Evolutionary conservation across 2,113 vertebrate species (phyloP).

Genomic region (Agelaius phoeniceus): DNA sequence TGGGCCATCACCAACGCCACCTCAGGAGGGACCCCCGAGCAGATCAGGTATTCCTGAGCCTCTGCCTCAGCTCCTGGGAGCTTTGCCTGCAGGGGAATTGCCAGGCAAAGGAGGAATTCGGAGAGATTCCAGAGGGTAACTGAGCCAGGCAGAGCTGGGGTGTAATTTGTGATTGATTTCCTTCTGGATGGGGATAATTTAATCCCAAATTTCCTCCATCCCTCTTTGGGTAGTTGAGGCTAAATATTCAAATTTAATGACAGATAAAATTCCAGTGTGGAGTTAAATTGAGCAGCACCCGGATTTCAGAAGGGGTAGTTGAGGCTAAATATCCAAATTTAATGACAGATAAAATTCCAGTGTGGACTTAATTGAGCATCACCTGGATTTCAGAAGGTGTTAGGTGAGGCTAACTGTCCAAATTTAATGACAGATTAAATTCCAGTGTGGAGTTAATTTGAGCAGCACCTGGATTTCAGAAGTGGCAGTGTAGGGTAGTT

Average conservation of each 20-base stretch:
- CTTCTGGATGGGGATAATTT: neutral
- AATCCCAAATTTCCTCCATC: neutral
- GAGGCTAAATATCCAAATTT: no score
- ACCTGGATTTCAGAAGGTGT: no score
- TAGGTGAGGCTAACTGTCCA: neutral
- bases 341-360: no score
- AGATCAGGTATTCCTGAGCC: conserved; percentile 84
- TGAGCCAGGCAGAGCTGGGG: neutral
- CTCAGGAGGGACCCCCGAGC: conserved; percentile 93
- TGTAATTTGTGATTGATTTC: neutral
- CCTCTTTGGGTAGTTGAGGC: neutral
- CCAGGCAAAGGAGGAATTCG: neutral
- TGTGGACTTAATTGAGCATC: no score
- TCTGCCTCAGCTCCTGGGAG: accelerated
- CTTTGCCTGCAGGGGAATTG: neutral
- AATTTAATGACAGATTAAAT: neutral
- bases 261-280: neutral
- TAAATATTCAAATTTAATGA: no score
- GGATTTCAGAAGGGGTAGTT: neutral
- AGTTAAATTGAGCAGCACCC: neutral
- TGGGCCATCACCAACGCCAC: conserved; percentile 99
- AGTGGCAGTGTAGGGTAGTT: neutral
- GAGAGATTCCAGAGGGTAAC: neutral
- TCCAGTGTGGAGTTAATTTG: neutral
- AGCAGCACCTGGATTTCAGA: neutral